These are phyloP conservation scores for Pycnomerus fuliginosus DNA, from an alignment of 2,888 invertebrate species.

Conservation along the genomic window DNA sequence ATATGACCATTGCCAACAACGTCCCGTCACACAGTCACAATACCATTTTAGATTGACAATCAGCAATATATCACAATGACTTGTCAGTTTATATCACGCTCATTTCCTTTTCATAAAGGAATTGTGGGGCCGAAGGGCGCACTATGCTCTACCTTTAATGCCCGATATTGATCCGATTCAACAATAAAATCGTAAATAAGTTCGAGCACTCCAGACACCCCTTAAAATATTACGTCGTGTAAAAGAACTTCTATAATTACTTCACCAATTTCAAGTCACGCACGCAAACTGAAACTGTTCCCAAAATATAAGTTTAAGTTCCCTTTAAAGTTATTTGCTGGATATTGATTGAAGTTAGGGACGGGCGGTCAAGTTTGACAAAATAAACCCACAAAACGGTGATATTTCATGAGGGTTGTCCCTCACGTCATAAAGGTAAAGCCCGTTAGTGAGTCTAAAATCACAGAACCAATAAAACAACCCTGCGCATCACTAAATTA, in stretches of 20 bases:
- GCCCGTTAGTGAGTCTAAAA: conserved; percentile 1
- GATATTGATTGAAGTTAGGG: too few relatives aligned
- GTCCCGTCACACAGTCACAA: conserved; percentile 25
- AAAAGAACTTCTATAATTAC: too few relatives aligned
- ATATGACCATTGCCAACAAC: conserved; percentile 18
- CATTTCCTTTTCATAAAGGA: conserved; percentile 35
- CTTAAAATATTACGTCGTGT: too few relatives aligned
- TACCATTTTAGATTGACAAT: conserved; percentile 37
- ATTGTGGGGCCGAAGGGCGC: conserved; percentile 22
- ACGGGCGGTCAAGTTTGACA: too few relatives aligned
- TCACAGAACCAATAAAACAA: too few relatives aligned
- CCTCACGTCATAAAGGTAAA: conserved; percentile 14
- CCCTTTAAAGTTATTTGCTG: too few relatives aligned
- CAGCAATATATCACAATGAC: conserved; percentile 38
- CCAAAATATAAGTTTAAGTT: too few relatives aligned
- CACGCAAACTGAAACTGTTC: too few relatives aligned
- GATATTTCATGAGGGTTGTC: conserved; percentile 12
- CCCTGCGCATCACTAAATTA: too few relatives aligned
- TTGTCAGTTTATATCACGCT: conserved; percentile 36
- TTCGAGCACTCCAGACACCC: conserved; percentile 2
- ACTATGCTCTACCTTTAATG: conserved; percentile 29
- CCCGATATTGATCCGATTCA: conserved; percentile 25
- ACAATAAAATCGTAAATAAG: conserved; percentile 34
- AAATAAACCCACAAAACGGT: conserved; percentile 16
- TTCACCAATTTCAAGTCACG: too few relatives aligned